These are phyloP conservation scores for Hypothenemus hampei DNA, from an alignment of 1,140 invertebrate species.

Conservation along the genomic window DNA sequence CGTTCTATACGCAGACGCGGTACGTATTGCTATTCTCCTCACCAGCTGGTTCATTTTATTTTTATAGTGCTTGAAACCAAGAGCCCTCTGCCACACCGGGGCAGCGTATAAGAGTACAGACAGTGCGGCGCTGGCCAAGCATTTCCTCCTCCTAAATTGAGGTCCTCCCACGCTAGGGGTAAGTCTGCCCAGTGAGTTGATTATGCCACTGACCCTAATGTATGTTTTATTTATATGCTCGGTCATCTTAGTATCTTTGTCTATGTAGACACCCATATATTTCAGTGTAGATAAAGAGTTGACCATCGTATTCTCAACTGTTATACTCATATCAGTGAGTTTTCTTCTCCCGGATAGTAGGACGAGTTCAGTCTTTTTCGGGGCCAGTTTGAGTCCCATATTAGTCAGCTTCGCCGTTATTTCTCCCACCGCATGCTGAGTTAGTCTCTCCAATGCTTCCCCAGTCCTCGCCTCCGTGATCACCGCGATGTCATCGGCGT, in stretches of 20 bases:
- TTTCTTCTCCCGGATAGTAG: background rate
- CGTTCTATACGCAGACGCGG: constrained; percentile 28
- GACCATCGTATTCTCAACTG: background rate
- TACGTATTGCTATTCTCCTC: constrained; percentile 14
- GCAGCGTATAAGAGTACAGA: constrained; percentile 6
- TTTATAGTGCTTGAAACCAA: background rate
- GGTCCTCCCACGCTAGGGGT: background rate
- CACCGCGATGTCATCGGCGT: constrained; percentile 37
- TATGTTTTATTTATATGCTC: constrained; percentile 2
- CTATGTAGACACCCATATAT: background rate
- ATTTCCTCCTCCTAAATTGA: background rate
- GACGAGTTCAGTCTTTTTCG: constrained; percentile 4
- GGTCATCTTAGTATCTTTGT: background rate
- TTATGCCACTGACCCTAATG: constrained; percentile 1
- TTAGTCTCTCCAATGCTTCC: background rate
- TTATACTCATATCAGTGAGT: background rate
- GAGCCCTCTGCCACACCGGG: background rate
- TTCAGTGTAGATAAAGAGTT: background rate
- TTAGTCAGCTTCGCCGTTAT: background rate
- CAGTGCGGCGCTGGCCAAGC: background rate
- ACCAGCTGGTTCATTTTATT: background rate
- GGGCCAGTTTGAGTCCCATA: background rate
- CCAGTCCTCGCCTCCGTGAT: constrained; percentile 20
- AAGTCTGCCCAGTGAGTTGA: background rate
- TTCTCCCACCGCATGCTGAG: background rate